Evolutionary conservation across 2,113 vertebrate genomes (phyloP).

Genomic region (Etia nguti): DNA sequence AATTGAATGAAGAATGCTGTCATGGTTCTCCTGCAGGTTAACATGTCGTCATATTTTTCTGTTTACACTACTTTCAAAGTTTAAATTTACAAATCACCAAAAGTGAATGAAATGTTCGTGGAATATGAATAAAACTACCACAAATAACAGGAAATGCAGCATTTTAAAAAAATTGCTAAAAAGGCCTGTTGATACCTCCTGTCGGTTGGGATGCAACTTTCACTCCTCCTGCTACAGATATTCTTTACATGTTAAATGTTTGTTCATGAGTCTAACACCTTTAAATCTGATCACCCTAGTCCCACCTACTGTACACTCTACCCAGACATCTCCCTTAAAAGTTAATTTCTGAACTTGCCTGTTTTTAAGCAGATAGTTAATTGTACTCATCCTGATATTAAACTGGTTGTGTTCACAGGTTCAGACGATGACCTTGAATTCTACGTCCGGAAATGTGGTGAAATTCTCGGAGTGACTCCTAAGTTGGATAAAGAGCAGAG

Average conservation of each 20-base stretch:
- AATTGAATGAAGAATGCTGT: rapidly evolving
- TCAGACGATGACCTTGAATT: slow-evolving; percentile 95
- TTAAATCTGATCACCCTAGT: not conserved
- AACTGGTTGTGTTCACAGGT: slow-evolving; percentile 62
- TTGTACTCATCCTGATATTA: not conserved
- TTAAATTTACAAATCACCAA: rapidly evolving
- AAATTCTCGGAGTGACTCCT: slow-evolving; percentile 86
- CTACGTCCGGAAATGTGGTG: slow-evolving; percentile 90
- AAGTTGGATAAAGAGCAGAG: slow-evolving; percentile 87
- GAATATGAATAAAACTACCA: not conserved
- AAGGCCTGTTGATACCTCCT: not conserved
- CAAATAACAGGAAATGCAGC: not conserved
- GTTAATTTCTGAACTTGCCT: rapidly evolving
- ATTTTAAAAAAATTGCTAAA: not conserved
- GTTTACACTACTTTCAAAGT: not conserved
- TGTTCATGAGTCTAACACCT: not conserved
- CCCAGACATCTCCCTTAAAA: not conserved
- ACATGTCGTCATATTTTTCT: rapidly evolving
- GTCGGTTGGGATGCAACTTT: not conserved
- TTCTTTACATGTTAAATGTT: not conserved
- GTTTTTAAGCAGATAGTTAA: rapidly evolving
- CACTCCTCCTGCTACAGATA: not conserved
- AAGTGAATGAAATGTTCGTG: not conserved
- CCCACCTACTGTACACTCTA: not conserved
- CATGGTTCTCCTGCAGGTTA: not conserved